A percentile compares a stretch with the other conserved stretches of the same genome.
Conservation (phyloP, 2,113 vertebrate species). For the Micronycteris hirsuta region DNA sequence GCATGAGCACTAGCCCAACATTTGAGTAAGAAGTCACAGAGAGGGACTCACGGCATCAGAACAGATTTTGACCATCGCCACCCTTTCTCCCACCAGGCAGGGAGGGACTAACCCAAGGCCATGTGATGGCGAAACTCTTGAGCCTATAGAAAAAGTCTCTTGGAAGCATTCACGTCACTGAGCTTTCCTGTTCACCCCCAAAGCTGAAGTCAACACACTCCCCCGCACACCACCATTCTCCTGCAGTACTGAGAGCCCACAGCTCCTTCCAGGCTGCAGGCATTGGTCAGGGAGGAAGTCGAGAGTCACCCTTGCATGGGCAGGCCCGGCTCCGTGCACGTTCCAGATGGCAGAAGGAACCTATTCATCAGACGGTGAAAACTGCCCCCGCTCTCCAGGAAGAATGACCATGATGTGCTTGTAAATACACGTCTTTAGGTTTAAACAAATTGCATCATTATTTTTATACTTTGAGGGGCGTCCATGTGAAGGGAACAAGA, state of each 20-base stretch:
- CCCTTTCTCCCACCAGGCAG: neutral
- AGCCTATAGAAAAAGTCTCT: neutral
- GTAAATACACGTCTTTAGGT: conserved; percentile 66
- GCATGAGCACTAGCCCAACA: neutral
- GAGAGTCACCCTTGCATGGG: neutral
- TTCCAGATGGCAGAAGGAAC: conserved; percentile 57
- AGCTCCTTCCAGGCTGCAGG: neutral
- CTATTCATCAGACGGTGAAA: conserved; percentile 55
- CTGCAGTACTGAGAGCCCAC: neutral
- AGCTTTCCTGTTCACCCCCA: neutral
- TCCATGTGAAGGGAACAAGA: neutral
- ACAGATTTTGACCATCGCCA: neutral
- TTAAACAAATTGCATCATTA: conserved; percentile 70
- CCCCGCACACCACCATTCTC: neutral
- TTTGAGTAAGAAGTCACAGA: neutral
- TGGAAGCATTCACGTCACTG: neutral
- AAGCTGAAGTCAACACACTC: neutral
- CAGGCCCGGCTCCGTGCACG: conserved; percentile 33
- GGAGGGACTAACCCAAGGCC: neutral
- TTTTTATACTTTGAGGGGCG: conserved; percentile 27
- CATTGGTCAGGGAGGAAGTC: neutral
- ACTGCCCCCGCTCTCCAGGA: conserved; percentile 44
- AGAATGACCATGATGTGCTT: conserved; percentile 49
- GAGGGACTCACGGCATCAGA: too few species aligned
- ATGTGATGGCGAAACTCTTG: neutral